Evolutionary conservation across 2,113 vertebrate species (phyloP), one percentile per base, ranked within the genome.

Genomic region (Saccopteryx bilineata): DNA sequence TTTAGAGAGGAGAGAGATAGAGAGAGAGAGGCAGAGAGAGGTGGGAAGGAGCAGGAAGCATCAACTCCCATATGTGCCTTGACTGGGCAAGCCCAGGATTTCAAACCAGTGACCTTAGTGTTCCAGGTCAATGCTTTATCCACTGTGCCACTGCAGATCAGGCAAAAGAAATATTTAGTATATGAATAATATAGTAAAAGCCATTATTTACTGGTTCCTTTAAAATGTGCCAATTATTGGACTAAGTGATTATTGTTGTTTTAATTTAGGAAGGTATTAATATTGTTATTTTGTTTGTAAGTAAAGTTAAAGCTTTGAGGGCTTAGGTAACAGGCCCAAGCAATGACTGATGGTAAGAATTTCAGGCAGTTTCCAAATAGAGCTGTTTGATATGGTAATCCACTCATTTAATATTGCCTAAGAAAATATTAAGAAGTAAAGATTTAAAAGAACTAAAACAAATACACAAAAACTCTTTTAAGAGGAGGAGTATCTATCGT

Each of bases 141-240:
- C 39, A 39, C 39, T 39, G 39, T 3, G 3, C 3, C 39, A 39
- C 39, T 3, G 3, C 39, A 39, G 39, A 3, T 39, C 39, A 39
- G 39, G 39, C 39, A 39, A 39, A 39, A 71, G 14, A 23, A 63
- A 23, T 14, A 68, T 52, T 87, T 60, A 83, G 26, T 90, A 66
- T 65, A 69, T n/a, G 21, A 10, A 75, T n/a, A 87, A 74, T 63
- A 72, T 54, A 79, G 87, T 87, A 92, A 87, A 95, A 94, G 21
- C 52, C 71, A n/a, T 24, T 63, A 63, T 26, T 83, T 82, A 68
- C 28, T 82, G 5, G 7, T 1, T 92, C 7, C 54, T 94, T 87
- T 79, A 58, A 75, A 8, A 60, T 69, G 11, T 79, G 80, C 68
- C 39, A 66, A 28, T 81, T 7, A 71, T 48, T 84, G 1, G 72